Percentiles rank a stretch among this genome's conserved stretches.
Conservation (phyloP, 2,888 invertebrate species). For the Orchestes rusci region DNA sequence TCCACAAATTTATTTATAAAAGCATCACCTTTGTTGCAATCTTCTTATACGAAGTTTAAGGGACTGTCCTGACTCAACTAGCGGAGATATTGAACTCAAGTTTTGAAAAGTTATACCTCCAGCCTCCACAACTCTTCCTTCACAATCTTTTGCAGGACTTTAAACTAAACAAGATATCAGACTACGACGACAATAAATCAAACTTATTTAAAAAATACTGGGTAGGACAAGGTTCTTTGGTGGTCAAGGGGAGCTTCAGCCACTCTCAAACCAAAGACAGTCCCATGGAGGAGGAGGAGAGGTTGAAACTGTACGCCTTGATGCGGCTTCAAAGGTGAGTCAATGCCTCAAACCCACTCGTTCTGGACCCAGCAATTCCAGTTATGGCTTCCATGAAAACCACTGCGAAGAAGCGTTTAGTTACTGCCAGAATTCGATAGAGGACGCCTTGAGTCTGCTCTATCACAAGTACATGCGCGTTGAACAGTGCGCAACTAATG, state of each 20-base stretch:
- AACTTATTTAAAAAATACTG: conserved; percentile 66
- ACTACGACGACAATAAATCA: conserved; percentile 57
- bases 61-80: too few species aligned
- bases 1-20: too few species aligned
- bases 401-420: conserved; percentile 71
- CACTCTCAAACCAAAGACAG: conserved; percentile 55
- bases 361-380: conserved; percentile 37
- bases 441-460: conserved; percentile 62
- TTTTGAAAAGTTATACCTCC: too few species aligned
- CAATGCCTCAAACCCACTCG: not conserved
- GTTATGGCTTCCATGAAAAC: conserved; percentile 65
- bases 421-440: conserved; percentile 59
- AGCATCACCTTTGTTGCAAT: too few species aligned
- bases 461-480: conserved; percentile 63
- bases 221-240: conserved; percentile 68
- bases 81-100: too few species aligned
- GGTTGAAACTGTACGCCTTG: conserved; percentile 63
- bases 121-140: too few species aligned
- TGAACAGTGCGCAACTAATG: conserved; percentile 31
- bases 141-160: conserved; percentile 45
- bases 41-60: too few species aligned
- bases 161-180: conserved; percentile 43
- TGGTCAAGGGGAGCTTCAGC: conserved; percentile 65
- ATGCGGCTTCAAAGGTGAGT: conserved; percentile 62
- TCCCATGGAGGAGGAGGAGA: conserved; percentile 54